Evolutionary conservation across 2,797 vertebrate species (phyloP), one percentile per base, ranked within the genome.

Genomic region (Smutsia gigantea): DNA sequence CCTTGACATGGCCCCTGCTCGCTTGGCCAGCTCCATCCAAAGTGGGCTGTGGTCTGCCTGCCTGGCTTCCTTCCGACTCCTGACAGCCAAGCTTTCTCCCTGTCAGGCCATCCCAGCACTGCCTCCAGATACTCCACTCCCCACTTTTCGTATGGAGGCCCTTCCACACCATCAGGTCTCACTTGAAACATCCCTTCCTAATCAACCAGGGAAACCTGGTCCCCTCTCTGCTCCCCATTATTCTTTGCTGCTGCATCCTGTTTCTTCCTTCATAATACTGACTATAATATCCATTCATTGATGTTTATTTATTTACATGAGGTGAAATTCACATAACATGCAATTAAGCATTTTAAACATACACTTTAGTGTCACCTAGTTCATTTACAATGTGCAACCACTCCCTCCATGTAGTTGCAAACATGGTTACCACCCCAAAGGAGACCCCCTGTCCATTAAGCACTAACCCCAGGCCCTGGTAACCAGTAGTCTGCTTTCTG

Each of bases 121-220:
- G 46, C 49, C 49, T 55, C 61, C 37, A 49, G 51, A 27, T 4
- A 11, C 59, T 46, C 37, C 31, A 37, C 23, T 34, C 37, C 49
- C 69, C n/a, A 34, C 39, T 3, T 6, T 10, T 64, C 27, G 8
- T 29, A 31, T 0, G 0, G 13, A 49, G 4, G 25, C 29, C 34
- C 34, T 34, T 9, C 64, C 61, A 84, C 15, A 11, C 34, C 21
- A 1, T 11, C 5, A 2, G 15, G 21, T 53, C 34, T 78, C 72
- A 31, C 23, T 25, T 49, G 9, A 25, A n/a, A 46, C n/a, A 75
- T 25, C 59, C 2, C 57, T 72, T 74, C 68, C 59, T 55, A 8
- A 49, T 57, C 57, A 25, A 34, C 57, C 68, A 17, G 3, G 69
- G 15, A 57, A 49, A 9, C 34, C 2, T 64, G 34, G 19, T 6